Evolutionary conservation across 1,140 invertebrate genomes (phyloP).

Genomic region (Diuraphis noxia): DNA sequence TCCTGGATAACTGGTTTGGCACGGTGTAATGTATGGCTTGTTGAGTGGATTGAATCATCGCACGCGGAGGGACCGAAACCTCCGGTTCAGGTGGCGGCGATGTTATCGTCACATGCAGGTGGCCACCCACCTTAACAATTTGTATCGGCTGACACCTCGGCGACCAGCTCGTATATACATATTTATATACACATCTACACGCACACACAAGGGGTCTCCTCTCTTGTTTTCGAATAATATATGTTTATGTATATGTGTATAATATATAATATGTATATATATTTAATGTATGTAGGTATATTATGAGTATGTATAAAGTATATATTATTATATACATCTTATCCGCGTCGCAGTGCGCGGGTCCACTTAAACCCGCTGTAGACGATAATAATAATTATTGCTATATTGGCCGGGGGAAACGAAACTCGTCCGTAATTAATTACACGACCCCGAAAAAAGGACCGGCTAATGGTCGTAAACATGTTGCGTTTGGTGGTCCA

Average conservation of each 20-base stretch:
- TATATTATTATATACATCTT: no score
- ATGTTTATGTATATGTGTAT: neutral
- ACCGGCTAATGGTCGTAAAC: constrained; percentile 51
- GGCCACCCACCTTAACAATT: constrained; percentile 53
- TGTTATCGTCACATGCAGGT: constrained; percentile 52
- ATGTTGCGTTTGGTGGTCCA: constrained; percentile 36
- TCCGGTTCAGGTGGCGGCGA: constrained; percentile 52
- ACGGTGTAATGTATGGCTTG: constrained; percentile 26
- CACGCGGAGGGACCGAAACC: constrained; percentile 38
- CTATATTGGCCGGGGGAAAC: neutral
- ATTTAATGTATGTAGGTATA: neutral
- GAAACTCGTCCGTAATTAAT: constrained; percentile 51
- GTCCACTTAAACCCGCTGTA: neutral
- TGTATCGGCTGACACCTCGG: constrained; percentile 51
- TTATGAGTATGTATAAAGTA: neutral
- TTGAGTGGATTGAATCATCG: constrained; percentile 51
- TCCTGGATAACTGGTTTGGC: constrained; percentile 45
- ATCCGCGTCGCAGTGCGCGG: neutral
- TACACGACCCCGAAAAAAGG: constrained; percentile 42
- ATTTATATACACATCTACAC: neutral
- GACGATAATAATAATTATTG: constrained; percentile 25
- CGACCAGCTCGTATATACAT: neutral
- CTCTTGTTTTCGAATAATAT: constrained; percentile 26
- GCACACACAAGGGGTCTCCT: neutral
- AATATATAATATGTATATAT: no score